phyloP scores from a whole-genome alignment of 2,797 vertebrate genomes.

The Peromyscus nudipes region DNA sequence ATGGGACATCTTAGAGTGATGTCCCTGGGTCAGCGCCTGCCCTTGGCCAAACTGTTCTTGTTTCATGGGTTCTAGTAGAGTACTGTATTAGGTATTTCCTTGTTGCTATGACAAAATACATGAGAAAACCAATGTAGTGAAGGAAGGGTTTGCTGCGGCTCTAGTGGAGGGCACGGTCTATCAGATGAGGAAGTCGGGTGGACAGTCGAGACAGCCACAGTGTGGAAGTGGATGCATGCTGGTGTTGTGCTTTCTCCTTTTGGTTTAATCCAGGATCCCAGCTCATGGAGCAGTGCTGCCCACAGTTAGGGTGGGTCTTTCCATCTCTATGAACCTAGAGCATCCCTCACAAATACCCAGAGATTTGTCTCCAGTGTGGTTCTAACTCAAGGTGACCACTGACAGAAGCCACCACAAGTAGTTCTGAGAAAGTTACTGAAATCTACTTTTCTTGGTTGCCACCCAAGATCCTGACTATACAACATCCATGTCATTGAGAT shows the following conservation, averaged over 20 bases:
- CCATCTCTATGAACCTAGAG: not conserved
- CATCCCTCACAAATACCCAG: not conserved
- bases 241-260: not conserved
- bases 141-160: not conserved
- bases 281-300: too few species aligned
- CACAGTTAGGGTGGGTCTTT: not conserved
- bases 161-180: too few species aligned
- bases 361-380: not conserved
- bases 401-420: not conserved
- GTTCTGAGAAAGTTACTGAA: conserved; percentile 22
- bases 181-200: not conserved
- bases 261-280: not conserved
- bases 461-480: not conserved
- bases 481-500: not conserved
- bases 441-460: conserved; percentile 19
- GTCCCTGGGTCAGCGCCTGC: not conserved
- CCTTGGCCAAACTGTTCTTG: not conserved
- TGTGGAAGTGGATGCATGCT: not conserved
- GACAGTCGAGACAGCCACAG: not conserved
- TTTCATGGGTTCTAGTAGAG: not conserved
- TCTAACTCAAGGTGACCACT: not conserved
- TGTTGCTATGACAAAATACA: not conserved
- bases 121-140: not conserved
- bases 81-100: not conserved
- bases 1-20: not conserved